Evolutionary conservation across 2,888 invertebrate genomes (phyloP).

Genomic region (Aleiodes leptofemur): DNA sequence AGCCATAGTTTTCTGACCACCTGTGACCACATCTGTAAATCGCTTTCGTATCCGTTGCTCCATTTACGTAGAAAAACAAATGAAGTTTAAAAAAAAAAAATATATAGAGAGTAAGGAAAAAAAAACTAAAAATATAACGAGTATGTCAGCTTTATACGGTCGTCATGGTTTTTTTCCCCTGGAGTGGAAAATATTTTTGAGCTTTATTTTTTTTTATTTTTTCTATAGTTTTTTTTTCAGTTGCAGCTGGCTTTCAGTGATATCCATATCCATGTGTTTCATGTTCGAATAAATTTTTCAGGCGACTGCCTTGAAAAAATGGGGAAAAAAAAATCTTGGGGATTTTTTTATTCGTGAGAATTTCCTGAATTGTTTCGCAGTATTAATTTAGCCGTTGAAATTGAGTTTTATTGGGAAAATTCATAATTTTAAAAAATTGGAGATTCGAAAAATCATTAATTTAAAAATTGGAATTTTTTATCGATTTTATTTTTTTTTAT

Average conservation of each 20-base stretch:
- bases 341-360: too few relatives aligned
- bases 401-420: too few relatives aligned
- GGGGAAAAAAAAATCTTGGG: too few relatives aligned
- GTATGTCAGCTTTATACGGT: conserved; percentile 4
- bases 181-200: conserved; percentile 9
- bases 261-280: conserved; percentile 21
- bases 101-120: not conserved
- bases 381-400: too few relatives aligned
- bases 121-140: not conserved
- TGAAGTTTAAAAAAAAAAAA: not conserved
- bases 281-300: conserved; percentile 18
- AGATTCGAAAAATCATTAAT: too few relatives aligned
- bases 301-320: too few relatives aligned
- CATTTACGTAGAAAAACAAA: not conserved
- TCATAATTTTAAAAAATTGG: too few relatives aligned
- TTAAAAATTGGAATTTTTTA: too few relatives aligned
- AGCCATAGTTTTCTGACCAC: conserved; percentile 46
- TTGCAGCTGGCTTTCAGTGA: conserved; percentile 20
- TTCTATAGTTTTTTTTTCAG: not conserved
- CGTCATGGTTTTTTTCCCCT: not conserved
- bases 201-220: not conserved
- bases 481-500: too few relatives aligned
- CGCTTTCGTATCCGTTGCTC: conserved; percentile 26
- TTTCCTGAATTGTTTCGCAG: too few relatives aligned
- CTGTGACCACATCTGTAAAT: conserved; percentile 47